Evolutionary conservation across 1,140 invertebrate species (phyloP).

Genomic region (Aradophagus sp.): DNA sequence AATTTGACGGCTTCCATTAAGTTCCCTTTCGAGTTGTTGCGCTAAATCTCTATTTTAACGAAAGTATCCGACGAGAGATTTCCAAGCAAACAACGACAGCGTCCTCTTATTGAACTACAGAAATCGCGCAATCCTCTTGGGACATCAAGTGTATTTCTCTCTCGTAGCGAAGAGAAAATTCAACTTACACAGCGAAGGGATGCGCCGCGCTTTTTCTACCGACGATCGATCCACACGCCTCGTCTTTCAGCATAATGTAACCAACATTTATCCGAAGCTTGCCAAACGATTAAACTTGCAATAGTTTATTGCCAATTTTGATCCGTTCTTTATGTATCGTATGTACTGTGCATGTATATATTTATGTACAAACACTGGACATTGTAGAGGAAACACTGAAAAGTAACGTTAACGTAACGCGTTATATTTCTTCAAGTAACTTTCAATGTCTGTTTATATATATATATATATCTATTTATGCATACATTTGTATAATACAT

Average conservation of each 20-base stretch:
- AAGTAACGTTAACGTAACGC: too few species aligned
- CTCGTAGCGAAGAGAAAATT: constrained; percentile 30
- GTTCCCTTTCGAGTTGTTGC: constrained; percentile 27
- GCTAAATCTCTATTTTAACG: constrained; percentile 47
- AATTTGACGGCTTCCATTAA: constrained; percentile 34
- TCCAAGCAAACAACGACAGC: constrained; percentile 43
- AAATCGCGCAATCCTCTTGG: constrained; percentile 55
- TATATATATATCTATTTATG: too few species aligned
- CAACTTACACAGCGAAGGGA: constrained; percentile 16
- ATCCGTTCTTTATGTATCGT: constrained; percentile 10
- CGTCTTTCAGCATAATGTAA: constrained; percentile 60
- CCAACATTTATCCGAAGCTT: constrained; percentile 68
- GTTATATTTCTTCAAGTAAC: too few species aligned
- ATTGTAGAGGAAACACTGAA: too few species aligned
- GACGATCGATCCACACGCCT: constrained; percentile 26
- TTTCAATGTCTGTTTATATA: too few species aligned
- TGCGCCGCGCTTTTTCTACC: constrained; percentile 31
- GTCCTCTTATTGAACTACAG: constrained; percentile 51
- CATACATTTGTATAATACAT: too few species aligned
- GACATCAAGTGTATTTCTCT: constrained; percentile 45
- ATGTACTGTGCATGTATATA: not conserved
- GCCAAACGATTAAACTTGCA: constrained; percentile 57
- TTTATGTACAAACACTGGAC: too few species aligned
- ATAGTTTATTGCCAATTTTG: constrained; percentile 65
- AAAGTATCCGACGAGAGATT: constrained; percentile 49